Evolutionary conservation across 1,140 invertebrate species (phyloP).

Genomic region (Delia radicum): DNA sequence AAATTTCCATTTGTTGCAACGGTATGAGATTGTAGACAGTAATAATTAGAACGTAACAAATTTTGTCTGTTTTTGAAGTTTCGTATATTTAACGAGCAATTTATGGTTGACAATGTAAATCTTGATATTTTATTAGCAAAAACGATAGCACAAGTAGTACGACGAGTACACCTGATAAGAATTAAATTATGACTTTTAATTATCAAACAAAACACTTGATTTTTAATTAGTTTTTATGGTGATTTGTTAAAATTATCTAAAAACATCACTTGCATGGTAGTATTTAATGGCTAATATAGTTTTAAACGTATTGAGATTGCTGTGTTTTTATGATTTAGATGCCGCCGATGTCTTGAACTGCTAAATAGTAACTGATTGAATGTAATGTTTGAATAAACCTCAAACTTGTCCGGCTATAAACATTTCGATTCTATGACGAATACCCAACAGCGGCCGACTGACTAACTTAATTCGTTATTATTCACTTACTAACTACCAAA

Average conservation of each 20-base stretch:
- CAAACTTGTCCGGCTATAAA: not conserved
- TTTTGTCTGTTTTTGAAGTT: not conserved
- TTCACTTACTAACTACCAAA: no score
- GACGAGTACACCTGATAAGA: not conserved
- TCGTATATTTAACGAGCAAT: not conserved
- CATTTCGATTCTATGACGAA: not conserved
- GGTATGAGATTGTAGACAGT: not conserved
- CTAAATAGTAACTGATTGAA: not conserved
- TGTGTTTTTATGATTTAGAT: no score
- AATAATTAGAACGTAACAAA: not conserved
- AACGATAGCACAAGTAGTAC: not conserved
- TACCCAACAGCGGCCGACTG: not conserved
- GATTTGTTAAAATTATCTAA: not conserved
- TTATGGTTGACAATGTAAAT: not conserved
- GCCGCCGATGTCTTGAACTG: not conserved
- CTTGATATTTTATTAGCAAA: not conserved
- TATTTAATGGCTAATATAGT: not conserved
- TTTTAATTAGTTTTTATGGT: not conserved
- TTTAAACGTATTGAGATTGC: not conserved
- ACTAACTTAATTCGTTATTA: no score
- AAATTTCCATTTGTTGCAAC: slow-evolving; percentile 8
- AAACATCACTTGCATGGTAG: no score
- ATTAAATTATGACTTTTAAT: not conserved
- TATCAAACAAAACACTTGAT: not conserved
- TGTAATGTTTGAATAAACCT: not conserved